Evolutionary conservation across 2,113 vertebrate genomes (phyloP).

Genomic region (Anhinga rufa): DNA sequence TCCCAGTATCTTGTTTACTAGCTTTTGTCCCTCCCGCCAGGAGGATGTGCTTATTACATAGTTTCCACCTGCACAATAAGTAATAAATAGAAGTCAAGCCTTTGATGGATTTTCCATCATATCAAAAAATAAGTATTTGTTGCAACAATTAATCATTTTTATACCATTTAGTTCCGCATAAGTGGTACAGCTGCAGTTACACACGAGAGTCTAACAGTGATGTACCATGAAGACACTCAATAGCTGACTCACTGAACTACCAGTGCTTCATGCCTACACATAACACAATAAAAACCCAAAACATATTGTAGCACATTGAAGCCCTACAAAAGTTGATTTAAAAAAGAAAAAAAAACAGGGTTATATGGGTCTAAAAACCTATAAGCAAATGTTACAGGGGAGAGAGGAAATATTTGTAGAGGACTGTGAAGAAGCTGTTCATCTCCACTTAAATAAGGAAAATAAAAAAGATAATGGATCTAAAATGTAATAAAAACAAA

Average conservation of each 20-base stretch:
- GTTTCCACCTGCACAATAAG: slow-evolving; percentile 49
- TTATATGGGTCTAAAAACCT: neutral
- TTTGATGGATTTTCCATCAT: neutral
- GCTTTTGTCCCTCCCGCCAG: slow-evolving; percentile 92
- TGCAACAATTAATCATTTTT: neutral
- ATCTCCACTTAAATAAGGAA: neutral
- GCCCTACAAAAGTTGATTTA: neutral
- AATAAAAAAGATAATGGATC: neutral
- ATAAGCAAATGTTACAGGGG: neutral
- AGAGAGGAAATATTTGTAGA: neutral
- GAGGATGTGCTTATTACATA: slow-evolving; percentile 83
- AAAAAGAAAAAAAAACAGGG: neutral
- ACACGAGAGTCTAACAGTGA: neutral
- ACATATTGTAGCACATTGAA: neutral
- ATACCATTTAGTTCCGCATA: neutral
- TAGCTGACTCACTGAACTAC: neutral
- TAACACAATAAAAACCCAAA: neutral
- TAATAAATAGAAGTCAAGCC: neutral
- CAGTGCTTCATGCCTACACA: neutral
- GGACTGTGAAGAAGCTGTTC: neutral
- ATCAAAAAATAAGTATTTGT: neutral
- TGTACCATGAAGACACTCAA: neutral
- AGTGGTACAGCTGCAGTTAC: neutral
- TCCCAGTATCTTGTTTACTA: slow-evolving; percentile 89
- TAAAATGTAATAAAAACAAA: neutral